Evolutionary conservation across 2,113 vertebrate species (phyloP).

Genomic region (Forbesichthys papilliferus): DNA sequence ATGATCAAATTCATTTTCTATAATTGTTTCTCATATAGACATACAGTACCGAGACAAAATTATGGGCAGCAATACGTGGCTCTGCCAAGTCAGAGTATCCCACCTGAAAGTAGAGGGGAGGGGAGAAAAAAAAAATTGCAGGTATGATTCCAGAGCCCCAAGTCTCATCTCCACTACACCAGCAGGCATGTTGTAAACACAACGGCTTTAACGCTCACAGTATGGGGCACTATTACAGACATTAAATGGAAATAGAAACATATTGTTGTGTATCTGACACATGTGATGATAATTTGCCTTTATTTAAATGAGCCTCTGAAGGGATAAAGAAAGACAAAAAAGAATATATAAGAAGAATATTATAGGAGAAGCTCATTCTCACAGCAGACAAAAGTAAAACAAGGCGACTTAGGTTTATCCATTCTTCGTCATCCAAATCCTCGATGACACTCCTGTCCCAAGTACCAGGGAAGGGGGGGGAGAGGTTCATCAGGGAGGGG

Average conservation of each 20-base stretch:
- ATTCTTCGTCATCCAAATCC: conserved; percentile 13
- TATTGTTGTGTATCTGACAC: conserved; percentile 27
- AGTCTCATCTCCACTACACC: conserved; percentile 16
- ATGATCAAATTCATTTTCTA: not conserved
- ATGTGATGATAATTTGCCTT: too few relatives aligned
- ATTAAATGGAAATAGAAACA: conserved; percentile 40
- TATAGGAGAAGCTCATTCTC: conserved; percentile 38
- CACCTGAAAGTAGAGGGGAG: not conserved
- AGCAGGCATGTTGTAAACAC: conserved; percentile 30
- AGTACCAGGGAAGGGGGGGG: conserved; percentile 13
- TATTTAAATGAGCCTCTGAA: conserved; percentile 49
- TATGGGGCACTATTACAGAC: conserved; percentile 36
- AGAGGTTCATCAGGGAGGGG: too few relatives aligned
- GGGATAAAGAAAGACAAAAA: not conserved
- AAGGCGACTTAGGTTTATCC: conserved; percentile 61
- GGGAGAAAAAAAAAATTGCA: not conserved
- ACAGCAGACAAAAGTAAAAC: conserved; percentile 55
- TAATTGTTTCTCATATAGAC: conserved; percentile 12
- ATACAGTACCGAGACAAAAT: conserved; percentile 23
- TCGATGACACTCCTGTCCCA: conserved; percentile 16
- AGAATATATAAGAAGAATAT: conserved; percentile 15
- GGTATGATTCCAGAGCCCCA: conserved; percentile 2
- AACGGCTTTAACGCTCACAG: conserved; percentile 48
- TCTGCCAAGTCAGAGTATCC: conserved; percentile 6
- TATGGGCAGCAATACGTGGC: conserved; percentile 16